Conservation (phyloP, 2,797 vertebrate genomes). For the Gallirallus australis region DNA sequence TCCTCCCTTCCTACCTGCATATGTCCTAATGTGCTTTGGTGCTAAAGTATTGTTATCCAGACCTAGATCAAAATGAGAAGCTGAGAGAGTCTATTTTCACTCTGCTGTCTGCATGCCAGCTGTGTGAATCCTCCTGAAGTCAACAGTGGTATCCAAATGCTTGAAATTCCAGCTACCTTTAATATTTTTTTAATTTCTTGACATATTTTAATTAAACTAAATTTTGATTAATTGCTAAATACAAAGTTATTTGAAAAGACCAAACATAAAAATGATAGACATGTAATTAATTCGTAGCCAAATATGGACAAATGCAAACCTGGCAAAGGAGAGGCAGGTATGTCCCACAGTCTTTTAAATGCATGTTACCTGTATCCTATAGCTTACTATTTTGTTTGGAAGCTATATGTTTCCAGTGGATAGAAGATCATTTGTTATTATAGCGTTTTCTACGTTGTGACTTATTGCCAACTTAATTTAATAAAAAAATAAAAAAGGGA, state of each 20-base stretch:
- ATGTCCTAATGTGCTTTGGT: slow-evolving; percentile 32
- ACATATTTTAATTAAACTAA: neutral
- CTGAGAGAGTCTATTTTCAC: slow-evolving; percentile 38
- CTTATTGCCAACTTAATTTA: neutral
- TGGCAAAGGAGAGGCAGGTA: neutral
- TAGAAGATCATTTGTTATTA: neutral
- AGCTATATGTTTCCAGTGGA: neutral
- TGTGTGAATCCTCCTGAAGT: neutral
- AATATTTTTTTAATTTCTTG: neutral
- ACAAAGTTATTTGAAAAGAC: neutral
- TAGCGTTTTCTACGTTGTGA: neutral
- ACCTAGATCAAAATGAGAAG: slow-evolving; percentile 23
- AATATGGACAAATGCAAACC: neutral
- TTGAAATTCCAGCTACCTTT: neutral
- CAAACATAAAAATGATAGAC: neutral
- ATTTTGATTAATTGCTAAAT: neutral
- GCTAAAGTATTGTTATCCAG: slow-evolving; percentile 27
- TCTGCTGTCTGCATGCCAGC: neutral
- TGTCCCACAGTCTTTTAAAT: neutral
- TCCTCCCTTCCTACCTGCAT: neutral
- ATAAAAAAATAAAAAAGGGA: neutral
- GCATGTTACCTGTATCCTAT: neutral
- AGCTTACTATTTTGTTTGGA: neutral
- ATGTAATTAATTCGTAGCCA: neutral
- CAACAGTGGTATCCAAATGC: neutral